Conservation (phyloP, 2,888 invertebrate species). For the Augiades crinisus region DNA sequence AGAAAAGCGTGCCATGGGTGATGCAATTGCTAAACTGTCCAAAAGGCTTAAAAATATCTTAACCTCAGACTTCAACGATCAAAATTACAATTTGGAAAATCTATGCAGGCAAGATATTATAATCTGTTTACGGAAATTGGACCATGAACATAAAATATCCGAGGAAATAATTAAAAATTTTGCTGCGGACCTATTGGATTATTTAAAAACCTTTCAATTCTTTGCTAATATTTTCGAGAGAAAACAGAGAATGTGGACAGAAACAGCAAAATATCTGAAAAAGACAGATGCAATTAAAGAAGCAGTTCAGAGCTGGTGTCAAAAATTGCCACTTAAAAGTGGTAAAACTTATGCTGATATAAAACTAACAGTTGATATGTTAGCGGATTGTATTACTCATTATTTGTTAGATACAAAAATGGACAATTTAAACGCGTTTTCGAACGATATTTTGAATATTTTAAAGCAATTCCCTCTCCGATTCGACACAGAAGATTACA, state of each 20-base stretch:
- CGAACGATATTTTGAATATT: constrained; percentile 34
- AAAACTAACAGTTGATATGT: constrained; percentile 24
- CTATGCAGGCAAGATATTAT: constrained; percentile 11
- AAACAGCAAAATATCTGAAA: neutral
- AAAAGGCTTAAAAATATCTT: constrained; percentile 9
- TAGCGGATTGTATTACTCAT: constrained; percentile 8
- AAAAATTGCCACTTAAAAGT: constrained; percentile 30
- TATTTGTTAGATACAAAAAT: constrained; percentile 9
- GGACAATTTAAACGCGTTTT: constrained; percentile 14
- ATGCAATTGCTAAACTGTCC: constrained; percentile 1
- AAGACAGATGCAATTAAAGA: constrained; percentile 30
- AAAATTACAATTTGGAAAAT: neutral
- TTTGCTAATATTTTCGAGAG: neutral
- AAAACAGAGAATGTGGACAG: neutral
- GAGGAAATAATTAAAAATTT: neutral
- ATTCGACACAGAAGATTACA: constrained; percentile 6
- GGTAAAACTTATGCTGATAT: constrained; percentile 25
- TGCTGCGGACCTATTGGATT: neutral
- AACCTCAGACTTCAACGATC: neutral
- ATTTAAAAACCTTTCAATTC: neutral
- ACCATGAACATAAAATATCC: neutral
- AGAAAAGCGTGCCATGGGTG: constrained; percentile 27
- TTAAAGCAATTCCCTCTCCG: constrained; percentile 35
- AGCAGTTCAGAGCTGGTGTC: constrained; percentile 31
- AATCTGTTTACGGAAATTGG: neutral